These are phyloP conservation scores for Halcyon badia DNA, from an alignment of 2,797 vertebrate genomes.

Conservation along the genomic window DNA sequence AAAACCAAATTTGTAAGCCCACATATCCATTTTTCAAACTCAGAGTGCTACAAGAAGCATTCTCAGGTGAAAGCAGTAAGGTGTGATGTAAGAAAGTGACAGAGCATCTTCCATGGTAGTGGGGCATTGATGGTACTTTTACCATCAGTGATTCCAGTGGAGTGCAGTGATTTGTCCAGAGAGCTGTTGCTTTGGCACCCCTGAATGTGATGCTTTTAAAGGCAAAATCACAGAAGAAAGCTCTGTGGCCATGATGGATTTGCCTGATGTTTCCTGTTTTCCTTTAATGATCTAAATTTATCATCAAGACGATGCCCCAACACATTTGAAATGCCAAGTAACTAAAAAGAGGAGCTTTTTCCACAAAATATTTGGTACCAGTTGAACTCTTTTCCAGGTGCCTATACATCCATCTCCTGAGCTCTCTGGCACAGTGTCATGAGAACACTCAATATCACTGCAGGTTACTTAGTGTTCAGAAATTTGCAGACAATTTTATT, in stretches of 20 bases:
- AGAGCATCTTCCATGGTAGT: not conserved
- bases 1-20: accelerated
- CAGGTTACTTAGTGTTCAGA: not conserved
- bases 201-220: not conserved
- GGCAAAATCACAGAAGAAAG: not conserved
- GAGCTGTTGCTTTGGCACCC: not conserved
- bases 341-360: not conserved
- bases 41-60: not conserved
- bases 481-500: not conserved
- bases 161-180: not conserved
- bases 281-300: not conserved
- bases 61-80: not conserved
- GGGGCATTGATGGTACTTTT: accelerated
- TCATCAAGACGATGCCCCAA: accelerated
- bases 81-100: not conserved
- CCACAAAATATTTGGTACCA: not conserved
- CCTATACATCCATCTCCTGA: not conserved
- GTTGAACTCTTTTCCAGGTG: not conserved
- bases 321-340: not conserved
- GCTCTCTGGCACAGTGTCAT: not conserved
- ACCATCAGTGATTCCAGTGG: not conserved
- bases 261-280: not conserved
- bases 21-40: not conserved
- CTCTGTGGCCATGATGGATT: not conserved
- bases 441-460: not conserved